phyloP scores from a whole-genome alignment of 2,888 invertebrate species.

The Rhagonycha fulva region DNA sequence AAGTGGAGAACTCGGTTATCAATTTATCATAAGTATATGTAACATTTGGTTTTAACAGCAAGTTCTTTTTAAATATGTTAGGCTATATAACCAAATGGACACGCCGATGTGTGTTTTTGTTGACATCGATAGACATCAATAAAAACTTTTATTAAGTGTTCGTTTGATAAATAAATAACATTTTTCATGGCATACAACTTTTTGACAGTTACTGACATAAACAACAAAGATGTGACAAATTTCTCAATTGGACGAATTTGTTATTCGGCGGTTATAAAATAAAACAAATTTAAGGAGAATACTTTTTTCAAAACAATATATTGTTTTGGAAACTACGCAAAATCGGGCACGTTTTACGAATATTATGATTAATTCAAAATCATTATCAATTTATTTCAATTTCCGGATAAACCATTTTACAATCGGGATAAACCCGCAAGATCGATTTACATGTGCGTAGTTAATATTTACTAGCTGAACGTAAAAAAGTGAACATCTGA shows the following conservation, averaged over 20 bases:
- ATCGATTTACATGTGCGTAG: too few relatives aligned
- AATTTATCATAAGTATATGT: constrained; percentile 3
- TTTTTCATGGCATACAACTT: background rate
- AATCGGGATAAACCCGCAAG: too few relatives aligned
- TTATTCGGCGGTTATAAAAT: background rate
- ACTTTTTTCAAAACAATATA: background rate
- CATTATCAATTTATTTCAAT: too few relatives aligned
- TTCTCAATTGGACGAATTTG: background rate
- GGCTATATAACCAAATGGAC: background rate
- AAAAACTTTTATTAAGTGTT: background rate
- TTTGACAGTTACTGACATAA: background rate
- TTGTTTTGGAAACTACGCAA: too few relatives aligned
- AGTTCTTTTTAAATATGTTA: background rate
- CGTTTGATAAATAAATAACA: background rate
- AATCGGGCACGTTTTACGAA: too few relatives aligned
- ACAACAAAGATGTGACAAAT: background rate
- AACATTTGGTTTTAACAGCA: background rate
- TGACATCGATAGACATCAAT: background rate
- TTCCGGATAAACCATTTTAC: too few relatives aligned
- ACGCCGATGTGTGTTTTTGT: background rate
- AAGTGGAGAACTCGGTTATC: background rate
- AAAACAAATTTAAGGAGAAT: background rate
- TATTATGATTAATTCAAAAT: too few relatives aligned
- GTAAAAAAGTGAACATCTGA: too few relatives aligned
- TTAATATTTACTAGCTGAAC: too few relatives aligned